Conservation (phyloP, 2,888 invertebrate species). For the Dastarcus helophoroides region DNA sequence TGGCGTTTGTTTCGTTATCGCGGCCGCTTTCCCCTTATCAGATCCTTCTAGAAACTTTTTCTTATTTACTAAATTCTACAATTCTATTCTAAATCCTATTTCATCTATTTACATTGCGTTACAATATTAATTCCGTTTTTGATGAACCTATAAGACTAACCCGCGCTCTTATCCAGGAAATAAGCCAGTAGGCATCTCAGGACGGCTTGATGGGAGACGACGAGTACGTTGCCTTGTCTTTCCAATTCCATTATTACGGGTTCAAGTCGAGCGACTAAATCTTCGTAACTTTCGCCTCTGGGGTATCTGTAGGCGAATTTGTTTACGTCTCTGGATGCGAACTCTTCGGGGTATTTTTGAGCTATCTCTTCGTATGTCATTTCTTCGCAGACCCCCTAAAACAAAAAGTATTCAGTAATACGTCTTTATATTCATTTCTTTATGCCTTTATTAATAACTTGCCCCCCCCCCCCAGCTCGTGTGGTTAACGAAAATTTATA, state of each 20-base stretch:
- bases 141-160: slow-evolving; percentile 40
- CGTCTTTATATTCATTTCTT: too few species aligned
- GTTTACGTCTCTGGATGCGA: slow-evolving; percentile 88
- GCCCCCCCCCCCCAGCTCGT: too few species aligned
- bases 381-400: slow-evolving; percentile 95
- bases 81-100: too few species aligned
- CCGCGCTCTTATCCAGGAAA: slow-evolving; percentile 90
- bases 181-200: slow-evolving; percentile 92
- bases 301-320: slow-evolving; percentile 93
- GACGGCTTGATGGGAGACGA: slow-evolving; percentile 95
- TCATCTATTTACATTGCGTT: too few species aligned
- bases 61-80: too few species aligned
- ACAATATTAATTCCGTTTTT: too few species aligned
- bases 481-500: too few species aligned
- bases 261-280: slow-evolving; percentile 91
- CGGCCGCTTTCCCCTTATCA: too few species aligned
- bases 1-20: too few species aligned
- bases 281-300: slow-evolving; percentile 93
- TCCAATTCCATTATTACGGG: slow-evolving; percentile 99
- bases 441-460: too few species aligned
- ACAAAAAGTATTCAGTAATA: slow-evolving; percentile 10
- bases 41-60: too few species aligned
- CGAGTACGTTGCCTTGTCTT: slow-evolving; percentile 89
- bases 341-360: slow-evolving; percentile 87
- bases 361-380: slow-evolving; percentile 98